Conservation (phyloP, 2,888 invertebrate genomes). For the Andrena dorsata region DNA sequence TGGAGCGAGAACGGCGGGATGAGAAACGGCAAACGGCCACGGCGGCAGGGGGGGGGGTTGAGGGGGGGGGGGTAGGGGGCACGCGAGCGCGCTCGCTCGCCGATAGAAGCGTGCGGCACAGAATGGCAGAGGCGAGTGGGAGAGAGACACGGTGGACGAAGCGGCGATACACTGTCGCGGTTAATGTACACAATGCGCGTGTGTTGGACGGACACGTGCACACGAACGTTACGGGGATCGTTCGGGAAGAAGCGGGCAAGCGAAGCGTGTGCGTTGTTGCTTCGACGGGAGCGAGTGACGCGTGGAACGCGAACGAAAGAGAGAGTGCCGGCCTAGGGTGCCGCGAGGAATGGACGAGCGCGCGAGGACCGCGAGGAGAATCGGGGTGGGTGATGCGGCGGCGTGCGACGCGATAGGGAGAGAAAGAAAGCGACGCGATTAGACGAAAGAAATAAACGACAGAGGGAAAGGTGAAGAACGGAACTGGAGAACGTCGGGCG, state of each 20-base stretch:
- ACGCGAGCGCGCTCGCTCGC: neutral
- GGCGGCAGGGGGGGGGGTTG: constrained; percentile 14
- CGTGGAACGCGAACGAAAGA: constrained; percentile 71
- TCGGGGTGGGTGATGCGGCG: neutral
- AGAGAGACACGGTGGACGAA: neutral
- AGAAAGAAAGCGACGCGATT: neutral
- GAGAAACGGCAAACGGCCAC: constrained; percentile 13
- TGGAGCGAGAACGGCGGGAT: constrained; percentile 40
- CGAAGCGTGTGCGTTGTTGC: constrained; percentile 53
- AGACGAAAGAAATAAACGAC: neutral
- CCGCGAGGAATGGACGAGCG: constrained; percentile 45
- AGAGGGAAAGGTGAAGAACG: constrained; percentile 31
- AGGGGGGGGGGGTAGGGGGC: constrained; percentile 17
- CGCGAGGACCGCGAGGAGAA: constrained; percentile 33
- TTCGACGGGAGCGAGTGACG: constrained; percentile 44
- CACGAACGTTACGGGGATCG: constrained; percentile 36
- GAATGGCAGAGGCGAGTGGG: neutral
- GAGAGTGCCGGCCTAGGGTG: constrained; percentile 63
- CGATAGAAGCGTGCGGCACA: constrained; percentile 10
- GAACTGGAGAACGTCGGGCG: constrained; percentile 48
- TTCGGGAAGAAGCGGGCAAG: constrained; percentile 49
- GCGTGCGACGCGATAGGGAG: neutral
- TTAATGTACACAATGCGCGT: constrained; percentile 16
- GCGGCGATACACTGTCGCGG: constrained; percentile 17
- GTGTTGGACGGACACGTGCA: constrained; percentile 47